These are phyloP conservation scores for Platerodrilus igneus DNA, from an alignment of 2,888 invertebrate genomes.

Conservation along the genomic window DNA sequence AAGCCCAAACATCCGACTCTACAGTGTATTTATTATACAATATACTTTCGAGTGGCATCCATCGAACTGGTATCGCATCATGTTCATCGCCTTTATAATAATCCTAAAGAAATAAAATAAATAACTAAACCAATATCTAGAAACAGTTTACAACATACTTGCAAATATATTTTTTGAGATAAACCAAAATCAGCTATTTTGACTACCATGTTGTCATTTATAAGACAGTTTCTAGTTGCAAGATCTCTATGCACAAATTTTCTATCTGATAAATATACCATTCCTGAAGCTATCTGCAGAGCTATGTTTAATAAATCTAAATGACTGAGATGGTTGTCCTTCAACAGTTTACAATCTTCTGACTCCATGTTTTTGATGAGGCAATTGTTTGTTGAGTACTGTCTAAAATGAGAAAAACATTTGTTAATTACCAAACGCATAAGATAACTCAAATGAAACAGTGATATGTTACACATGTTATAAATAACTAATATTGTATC, in stretches of 20 bases:
- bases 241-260: constrained; percentile 95
- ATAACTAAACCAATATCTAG: not conserved
- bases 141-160: constrained; percentile 40
- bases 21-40: constrained; percentile 93
- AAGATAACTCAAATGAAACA: too few species aligned
- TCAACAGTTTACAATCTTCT: constrained; percentile 56
- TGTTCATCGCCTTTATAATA: constrained; percentile 94
- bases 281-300: constrained; percentile 86
- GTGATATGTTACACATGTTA: too few species aligned
- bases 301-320: constrained; percentile 81
- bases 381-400: constrained; percentile 80
- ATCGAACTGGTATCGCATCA: constrained; percentile 93
- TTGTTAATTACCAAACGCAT: too few species aligned
- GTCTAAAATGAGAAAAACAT: too few species aligned
- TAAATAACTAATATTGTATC: too few species aligned
- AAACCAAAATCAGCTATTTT: constrained; percentile 97
- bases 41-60: constrained; percentile 98
- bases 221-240: constrained; percentile 92
- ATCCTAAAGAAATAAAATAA: constrained; percentile 49
- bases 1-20: constrained; percentile 97
- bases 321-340: constrained; percentile 66
- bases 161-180: constrained; percentile 90
- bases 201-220: constrained; percentile 89
- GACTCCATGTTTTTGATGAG: constrained; percentile 65
- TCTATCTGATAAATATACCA: constrained; percentile 89